Evolutionary conservation across 2,797 vertebrate genomes (phyloP).

Genomic region (Amblyopsis hoosieri): DNA sequence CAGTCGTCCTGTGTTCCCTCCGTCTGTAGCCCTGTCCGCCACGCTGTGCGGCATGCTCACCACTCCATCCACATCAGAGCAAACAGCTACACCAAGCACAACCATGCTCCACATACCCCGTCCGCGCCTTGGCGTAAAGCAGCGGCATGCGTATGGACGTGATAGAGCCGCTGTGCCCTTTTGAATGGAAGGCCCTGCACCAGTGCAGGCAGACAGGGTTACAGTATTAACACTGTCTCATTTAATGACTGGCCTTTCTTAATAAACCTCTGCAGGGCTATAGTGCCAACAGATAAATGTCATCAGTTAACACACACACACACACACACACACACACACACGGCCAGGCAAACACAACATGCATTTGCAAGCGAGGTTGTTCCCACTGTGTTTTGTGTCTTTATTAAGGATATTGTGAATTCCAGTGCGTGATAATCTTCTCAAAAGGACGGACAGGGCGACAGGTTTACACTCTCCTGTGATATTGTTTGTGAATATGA

Average conservation of each 20-base stretch:
- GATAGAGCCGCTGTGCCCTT: slow-evolving; percentile 47
- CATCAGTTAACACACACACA: neutral
- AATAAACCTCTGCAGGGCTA: slow-evolving; percentile 47
- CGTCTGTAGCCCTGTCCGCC: neutral
- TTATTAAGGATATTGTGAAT: too few species aligned
- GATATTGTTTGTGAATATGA: too few species aligned
- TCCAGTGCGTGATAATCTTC: too few species aligned
- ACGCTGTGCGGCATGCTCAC: slow-evolving; percentile 3
- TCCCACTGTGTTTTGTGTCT: too few species aligned
- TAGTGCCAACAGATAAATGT: slow-evolving; percentile 15
- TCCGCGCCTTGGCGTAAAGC: too few species aligned
- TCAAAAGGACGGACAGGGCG: too few species aligned
- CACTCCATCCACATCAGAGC: slow-evolving; percentile 3
- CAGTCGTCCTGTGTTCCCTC: neutral
- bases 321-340: slow-evolving; percentile 1
- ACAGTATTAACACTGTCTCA: slow-evolving; percentile 48
- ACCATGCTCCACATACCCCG: too few species aligned
- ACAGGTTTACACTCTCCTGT: too few species aligned
- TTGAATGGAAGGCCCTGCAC: slow-evolving; percentile 40
- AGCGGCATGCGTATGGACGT: slow-evolving; percentile 45
- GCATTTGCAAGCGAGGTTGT: too few species aligned
- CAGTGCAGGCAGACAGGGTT: slow-evolving; percentile 41
- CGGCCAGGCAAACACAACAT: too few species aligned
- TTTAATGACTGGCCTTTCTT: slow-evolving; percentile 58
- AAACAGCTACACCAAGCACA: too few species aligned